Evolutionary conservation across 2,113 vertebrate species (phyloP).

Genomic region (Paralichthys olivaceus): DNA sequence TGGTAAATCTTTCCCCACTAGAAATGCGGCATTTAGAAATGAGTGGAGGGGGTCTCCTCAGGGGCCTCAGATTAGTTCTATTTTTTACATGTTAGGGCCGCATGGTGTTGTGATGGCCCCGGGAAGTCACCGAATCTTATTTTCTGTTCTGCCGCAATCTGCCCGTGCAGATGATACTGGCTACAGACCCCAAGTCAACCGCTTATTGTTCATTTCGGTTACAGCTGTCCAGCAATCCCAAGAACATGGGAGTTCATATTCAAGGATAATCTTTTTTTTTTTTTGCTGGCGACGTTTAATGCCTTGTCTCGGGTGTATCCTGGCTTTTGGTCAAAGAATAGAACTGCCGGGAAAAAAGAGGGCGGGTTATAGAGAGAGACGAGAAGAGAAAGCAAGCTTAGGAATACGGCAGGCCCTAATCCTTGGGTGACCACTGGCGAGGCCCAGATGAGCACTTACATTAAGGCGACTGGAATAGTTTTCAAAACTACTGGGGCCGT

Average conservation of each 20-base stretch:
- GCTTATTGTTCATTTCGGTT: slow-evolving; percentile 74
- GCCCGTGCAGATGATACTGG: slow-evolving; percentile 63
- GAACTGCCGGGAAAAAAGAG: slow-evolving; percentile 46
- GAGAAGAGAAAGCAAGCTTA: slow-evolving; percentile 53
- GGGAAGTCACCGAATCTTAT: slow-evolving; percentile 68
- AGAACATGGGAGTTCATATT: slow-evolving; percentile 79
- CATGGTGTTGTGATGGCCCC: slow-evolving; percentile 40
- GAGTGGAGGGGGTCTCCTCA: slow-evolving; percentile 38
- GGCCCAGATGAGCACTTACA: slow-evolving; percentile 71
- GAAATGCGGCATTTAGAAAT: slow-evolving; percentile 58
- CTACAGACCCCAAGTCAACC: slow-evolving; percentile 55
- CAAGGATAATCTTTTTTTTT: slow-evolving; percentile 82
- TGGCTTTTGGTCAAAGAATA: slow-evolving; percentile 78
- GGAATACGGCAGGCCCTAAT: slow-evolving; percentile 62
- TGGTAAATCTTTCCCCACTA: slow-evolving; percentile 73
- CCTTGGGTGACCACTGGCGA: slow-evolving; percentile 74
- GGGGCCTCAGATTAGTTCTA: slow-evolving; percentile 71
- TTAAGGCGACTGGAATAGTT: slow-evolving; percentile 73
- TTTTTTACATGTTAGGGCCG: slow-evolving; percentile 45
- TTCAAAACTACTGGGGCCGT: slow-evolving; percentile 57
- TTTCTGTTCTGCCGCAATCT: slow-evolving; percentile 68
- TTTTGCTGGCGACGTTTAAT: slow-evolving; percentile 77
- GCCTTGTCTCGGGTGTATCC: slow-evolving; percentile 73
- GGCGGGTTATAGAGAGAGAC: slow-evolving; percentile 57
- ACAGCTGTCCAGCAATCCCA: slow-evolving; percentile 74